Conservation (phyloP, 2,113 vertebrate genomes). For the Varanus salvator region DNA sequence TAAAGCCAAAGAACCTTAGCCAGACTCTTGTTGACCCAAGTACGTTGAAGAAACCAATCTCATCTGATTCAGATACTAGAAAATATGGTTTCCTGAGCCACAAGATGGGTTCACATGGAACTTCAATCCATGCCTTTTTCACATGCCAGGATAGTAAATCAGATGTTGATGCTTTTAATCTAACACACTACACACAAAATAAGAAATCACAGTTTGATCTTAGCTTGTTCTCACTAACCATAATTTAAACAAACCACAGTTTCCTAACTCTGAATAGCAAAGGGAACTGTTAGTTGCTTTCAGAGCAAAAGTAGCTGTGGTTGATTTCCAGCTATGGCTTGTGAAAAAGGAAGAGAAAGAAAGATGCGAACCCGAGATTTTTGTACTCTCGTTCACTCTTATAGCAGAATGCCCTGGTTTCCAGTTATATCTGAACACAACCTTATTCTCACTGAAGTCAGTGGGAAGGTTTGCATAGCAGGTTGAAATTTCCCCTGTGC, state of each 20-base stretch:
- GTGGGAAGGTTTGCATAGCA: too few relatives aligned
- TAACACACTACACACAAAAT: background rate
- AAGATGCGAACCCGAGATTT: too few relatives aligned
- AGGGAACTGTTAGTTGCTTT: too few relatives aligned
- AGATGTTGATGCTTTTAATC: background rate
- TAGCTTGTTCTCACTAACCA: background rate
- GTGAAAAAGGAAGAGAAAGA: too few relatives aligned
- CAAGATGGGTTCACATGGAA: background rate
- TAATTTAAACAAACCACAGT: background rate
- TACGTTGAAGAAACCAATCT: background rate
- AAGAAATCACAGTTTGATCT: background rate
- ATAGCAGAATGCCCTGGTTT: background rate
- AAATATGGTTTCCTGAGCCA: background rate
- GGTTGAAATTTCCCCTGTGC: too few relatives aligned
- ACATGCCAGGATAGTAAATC: too few relatives aligned
- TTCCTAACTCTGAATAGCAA: background rate
- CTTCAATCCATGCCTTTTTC: background rate
- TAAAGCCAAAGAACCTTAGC: background rate
- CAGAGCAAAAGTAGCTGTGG: too few relatives aligned
- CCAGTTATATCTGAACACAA: background rate
- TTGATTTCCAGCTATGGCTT: too few relatives aligned
- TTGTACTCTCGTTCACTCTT: background rate
- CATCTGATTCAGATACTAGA: background rate
- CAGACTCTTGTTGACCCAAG: background rate
- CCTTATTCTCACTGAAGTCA: background rate